Evolutionary conservation across 2,797 vertebrate species (phyloP).

Genomic region (Garrulus glandarius): DNA sequence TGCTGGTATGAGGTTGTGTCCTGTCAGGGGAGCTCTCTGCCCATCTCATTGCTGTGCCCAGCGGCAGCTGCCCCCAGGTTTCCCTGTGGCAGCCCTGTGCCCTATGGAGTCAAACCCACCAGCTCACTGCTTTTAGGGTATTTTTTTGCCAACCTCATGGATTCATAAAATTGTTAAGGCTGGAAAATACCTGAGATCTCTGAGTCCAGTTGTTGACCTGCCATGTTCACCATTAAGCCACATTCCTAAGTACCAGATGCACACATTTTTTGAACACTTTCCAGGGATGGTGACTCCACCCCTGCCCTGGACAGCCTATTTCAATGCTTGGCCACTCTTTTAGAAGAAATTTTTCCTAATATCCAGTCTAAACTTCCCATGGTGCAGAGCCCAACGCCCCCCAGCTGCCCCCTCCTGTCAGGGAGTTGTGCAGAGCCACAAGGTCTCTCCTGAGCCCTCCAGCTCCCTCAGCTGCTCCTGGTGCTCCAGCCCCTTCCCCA

Average conservation of each 20-base stretch:
- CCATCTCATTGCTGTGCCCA: background rate
- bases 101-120: background rate
- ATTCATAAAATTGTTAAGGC: background rate
- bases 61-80: background rate
- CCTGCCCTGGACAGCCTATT: background rate
- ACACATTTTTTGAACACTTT: background rate
- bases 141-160: background rate
- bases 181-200: background rate
- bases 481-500: background rate
- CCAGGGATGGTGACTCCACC: background rate
- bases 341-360: background rate
- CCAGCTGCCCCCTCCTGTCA: background rate
- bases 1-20: background rate
- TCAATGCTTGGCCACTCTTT: background rate
- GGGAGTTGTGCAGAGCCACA: background rate
- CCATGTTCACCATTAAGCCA: background rate
- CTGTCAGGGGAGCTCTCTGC: background rate
- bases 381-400: fast-evolving
- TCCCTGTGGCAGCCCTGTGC: background rate
- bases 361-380: background rate
- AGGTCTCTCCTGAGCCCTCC: too few relatives aligned
- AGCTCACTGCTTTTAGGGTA: background rate
- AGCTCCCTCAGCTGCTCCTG: fast-evolving
- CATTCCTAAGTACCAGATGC: background rate
- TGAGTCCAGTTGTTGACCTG: background rate